These are phyloP conservation scores for Hypanus sabinus DNA, from an alignment of 2,113 vertebrate genomes.

Conservation along the genomic window DNA sequence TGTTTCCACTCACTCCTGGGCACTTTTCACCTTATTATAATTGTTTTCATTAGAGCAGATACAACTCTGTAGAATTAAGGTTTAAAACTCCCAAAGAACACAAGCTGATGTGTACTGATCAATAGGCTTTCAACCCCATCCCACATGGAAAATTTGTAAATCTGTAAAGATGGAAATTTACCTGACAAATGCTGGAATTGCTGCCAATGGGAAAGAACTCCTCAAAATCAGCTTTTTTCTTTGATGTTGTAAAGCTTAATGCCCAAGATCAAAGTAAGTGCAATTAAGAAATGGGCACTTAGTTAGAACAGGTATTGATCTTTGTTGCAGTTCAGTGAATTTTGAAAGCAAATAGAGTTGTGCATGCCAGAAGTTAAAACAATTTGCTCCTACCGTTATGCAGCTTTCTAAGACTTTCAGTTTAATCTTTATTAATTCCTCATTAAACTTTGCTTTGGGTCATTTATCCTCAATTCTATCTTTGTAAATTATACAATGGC, in stretches of 20 bases:
- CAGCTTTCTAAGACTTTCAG: neutral
- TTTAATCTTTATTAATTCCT: neutral
- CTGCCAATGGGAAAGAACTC: neutral
- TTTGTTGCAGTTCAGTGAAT: neutral
- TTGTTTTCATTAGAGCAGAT: neutral
- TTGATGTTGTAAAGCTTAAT: neutral
- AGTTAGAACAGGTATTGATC: neutral
- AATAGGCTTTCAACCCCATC: neutral
- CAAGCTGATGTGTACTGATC: neutral
- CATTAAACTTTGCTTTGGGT: neutral
- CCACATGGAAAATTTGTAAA: neutral
- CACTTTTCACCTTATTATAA: neutral
- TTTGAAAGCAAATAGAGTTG: neutral
- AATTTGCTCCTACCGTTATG: neutral
- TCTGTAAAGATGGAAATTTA: neutral
- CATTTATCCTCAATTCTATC: neutral
- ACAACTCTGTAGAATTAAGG: neutral
- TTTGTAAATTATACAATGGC: neutral
- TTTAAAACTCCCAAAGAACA: neutral
- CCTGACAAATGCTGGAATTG: neutral
- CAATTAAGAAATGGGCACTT: neutral
- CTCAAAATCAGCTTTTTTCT: neutral
- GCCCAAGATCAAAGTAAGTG: neutral
- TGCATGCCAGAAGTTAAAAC: neutral
- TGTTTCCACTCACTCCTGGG: neutral